These are phyloP conservation scores for Gymnocephalus cernua DNA, from an alignment of 2,113 vertebrate species.

Conservation along the genomic window DNA sequence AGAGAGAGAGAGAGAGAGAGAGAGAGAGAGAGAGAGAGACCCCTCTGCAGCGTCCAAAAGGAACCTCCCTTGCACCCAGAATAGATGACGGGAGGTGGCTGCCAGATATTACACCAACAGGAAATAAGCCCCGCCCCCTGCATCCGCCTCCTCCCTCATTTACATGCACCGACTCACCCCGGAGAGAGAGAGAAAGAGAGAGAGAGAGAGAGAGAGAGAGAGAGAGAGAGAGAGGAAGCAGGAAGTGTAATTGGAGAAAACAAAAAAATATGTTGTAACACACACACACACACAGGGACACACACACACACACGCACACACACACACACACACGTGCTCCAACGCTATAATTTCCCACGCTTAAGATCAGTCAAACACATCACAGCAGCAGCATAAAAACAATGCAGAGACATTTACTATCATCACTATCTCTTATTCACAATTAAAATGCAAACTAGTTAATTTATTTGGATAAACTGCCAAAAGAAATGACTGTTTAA, in stretches of 20 bases:
- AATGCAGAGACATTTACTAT: no score
- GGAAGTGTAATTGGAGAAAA: conserved; percentile 69
- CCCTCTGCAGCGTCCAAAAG: conserved; percentile 46
- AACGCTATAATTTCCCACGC: conserved; percentile 42
- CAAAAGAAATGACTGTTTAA: no score
- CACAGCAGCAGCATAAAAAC: conserved; percentile 22
- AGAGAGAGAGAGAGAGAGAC: background rate
- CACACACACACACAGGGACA: no score
- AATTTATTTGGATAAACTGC: no score
- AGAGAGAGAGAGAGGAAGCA: conserved; percentile 34
- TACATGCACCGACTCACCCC: conserved; percentile 53
- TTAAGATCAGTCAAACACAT: conserved; percentile 31
- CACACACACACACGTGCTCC: background rate
- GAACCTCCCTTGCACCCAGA: conserved; percentile 76
- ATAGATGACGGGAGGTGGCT: conserved; percentile 36
- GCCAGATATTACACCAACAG: conserved; percentile 12
- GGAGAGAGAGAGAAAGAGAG: conserved; percentile 24
- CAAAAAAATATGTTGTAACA: conserved; percentile 13
- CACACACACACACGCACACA: conserved; percentile 13
- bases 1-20: conserved; percentile 5
- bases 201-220: conserved; percentile 22
- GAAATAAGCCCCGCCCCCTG: conserved; percentile 15
- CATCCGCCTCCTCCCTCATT: conserved; percentile 11
- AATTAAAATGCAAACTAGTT: no score
- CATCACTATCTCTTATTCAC: no score